Evolutionary conservation across 2,797 vertebrate species (phyloP).

Genomic region (Poecilia gillii): DNA sequence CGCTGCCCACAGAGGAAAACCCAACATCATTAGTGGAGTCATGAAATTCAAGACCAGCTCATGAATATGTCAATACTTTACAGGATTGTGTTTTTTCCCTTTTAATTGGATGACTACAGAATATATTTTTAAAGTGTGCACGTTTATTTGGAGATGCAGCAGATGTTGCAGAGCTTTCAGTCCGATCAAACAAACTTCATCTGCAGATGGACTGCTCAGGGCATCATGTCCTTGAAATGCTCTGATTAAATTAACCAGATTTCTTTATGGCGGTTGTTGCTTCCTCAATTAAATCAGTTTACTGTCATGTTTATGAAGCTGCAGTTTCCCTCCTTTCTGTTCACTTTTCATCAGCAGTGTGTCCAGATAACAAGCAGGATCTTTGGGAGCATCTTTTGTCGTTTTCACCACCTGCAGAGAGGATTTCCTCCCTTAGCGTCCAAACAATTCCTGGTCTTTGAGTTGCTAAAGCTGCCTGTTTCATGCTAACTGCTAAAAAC

Average conservation of each 20-base stretch:
- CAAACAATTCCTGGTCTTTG: neutral
- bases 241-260: constrained; percentile 1
- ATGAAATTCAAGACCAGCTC: constrained; percentile 22
- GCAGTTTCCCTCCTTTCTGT: neutral
- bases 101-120: neutral
- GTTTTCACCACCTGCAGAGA: neutral
- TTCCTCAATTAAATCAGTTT: constrained; percentile 5
- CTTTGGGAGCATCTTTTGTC: neutral
- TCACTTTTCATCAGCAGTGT: neutral
- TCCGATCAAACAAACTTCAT: neutral
- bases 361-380: neutral
- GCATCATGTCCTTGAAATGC: neutral
- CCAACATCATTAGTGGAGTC: constrained; percentile 17
- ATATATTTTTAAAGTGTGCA: constrained; percentile 10
- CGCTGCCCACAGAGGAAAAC: constrained; percentile 21
- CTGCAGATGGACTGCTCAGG: neutral
- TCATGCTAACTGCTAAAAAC: neutral
- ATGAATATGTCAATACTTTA: neutral
- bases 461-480: neutral
- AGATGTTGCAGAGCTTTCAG: neutral
- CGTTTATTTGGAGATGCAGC: constrained; percentile 12
- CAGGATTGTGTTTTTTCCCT: neutral
- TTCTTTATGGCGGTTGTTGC: neutral
- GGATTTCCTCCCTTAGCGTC: neutral
- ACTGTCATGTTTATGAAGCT: neutral